Percentiles rank a stretch among this genome's conserved stretches.
Evolutionary conservation across 2,888 invertebrate species (phyloP).

Genomic region (Germaria angustata): DNA sequence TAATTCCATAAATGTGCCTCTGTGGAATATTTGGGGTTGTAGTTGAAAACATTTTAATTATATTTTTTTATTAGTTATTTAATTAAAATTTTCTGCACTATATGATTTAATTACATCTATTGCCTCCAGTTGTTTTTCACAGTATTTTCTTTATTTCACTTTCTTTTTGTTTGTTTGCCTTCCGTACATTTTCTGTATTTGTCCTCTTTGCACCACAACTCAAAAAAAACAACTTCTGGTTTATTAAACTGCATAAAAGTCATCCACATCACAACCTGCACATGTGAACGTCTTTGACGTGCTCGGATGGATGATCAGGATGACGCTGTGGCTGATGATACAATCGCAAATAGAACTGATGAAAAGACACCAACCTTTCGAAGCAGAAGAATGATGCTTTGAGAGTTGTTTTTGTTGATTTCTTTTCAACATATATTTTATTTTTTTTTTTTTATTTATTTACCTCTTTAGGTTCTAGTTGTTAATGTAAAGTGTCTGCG

Average conservation of each 20-base stretch:
- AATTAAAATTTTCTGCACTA: slow-evolving; percentile 38
- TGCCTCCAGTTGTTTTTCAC: not conserved
- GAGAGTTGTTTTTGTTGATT: slow-evolving; percentile 10
- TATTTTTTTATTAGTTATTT: slow-evolving; percentile 16
- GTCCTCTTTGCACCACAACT: slow-evolving; percentile 28
- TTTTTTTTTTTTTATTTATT: slow-evolving; percentile 9
- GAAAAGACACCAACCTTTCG: slow-evolving; percentile 18
- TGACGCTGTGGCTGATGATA: not conserved
- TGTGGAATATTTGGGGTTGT: not conserved
- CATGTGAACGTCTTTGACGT: slow-evolving; percentile 18
- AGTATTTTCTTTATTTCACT: not conserved
- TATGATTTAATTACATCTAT: slow-evolving; percentile 46
- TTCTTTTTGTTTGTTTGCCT: not conserved
- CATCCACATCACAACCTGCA: not conserved
- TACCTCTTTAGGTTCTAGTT: slow-evolving; percentile 36
- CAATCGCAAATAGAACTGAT: not conserved
- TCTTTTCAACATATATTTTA: not conserved
- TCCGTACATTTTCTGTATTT: not conserved
- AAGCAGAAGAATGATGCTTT: slow-evolving; percentile 30
- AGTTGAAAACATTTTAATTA: not conserved
- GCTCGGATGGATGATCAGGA: not conserved
- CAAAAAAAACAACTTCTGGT: slow-evolving; percentile 39
- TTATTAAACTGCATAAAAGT: slow-evolving; percentile 62
- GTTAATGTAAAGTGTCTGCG: slow-evolving; percentile 15
- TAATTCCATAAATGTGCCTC: not conserved